phyloP scores from a whole-genome alignment of 2,888 invertebrate genomes.

The Furcula furcula region DNA sequence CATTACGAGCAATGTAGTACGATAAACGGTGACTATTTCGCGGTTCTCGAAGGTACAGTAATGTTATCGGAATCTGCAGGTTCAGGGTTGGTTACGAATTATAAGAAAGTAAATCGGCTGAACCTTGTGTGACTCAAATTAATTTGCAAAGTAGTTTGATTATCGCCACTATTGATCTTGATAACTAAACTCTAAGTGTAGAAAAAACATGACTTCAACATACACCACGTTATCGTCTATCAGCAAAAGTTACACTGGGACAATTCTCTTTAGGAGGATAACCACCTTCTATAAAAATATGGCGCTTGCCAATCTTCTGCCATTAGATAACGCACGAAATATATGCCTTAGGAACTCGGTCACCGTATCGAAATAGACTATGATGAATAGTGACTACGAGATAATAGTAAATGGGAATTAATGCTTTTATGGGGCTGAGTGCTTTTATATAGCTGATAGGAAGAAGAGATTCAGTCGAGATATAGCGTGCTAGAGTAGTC shows the following conservation, averaged over 20 bases:
- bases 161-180: too few species aligned
- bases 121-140: too few species aligned
- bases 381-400: background rate
- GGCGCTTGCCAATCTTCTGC: background rate
- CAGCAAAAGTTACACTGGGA: too few species aligned
- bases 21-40: conserved; percentile 6
- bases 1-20: conserved; percentile 14
- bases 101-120: background rate
- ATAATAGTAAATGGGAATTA: background rate
- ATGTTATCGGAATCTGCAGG: conserved; percentile 10
- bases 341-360: background rate
- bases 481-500: too few species aligned
- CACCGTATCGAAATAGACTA: background rate
- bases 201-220: too few species aligned
- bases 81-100: conserved; percentile 3
- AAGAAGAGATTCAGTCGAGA: too few species aligned
- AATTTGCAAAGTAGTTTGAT: too few species aligned
- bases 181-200: too few species aligned
- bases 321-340: conserved; percentile 1
- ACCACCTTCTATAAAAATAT: background rate
- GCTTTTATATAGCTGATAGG: conserved; percentile 6
- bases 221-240: too few species aligned
- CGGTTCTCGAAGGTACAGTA: conserved; percentile 1
- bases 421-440: background rate
- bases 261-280: too few species aligned